Base-by-base conservation (phyloP, 2,113 vertebrate species). In the Gadus chalcogrammus region DNA sequence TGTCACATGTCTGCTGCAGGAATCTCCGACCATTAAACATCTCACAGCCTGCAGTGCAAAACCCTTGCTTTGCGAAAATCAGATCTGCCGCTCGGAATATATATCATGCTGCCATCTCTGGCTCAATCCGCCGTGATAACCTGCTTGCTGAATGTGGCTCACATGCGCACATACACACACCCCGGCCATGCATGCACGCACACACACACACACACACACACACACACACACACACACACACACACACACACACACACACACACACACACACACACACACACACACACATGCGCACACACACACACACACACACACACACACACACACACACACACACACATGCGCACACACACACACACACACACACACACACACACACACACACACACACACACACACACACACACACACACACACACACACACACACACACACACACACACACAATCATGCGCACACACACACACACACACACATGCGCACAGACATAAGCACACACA, bases 31-130 rank as follows among this genome's bases (percentile, higher is more conserved):
- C 67, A 78, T 78, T 73, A 75, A 74, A 69, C 69, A 79, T 60
- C 65, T 71, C 53, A 15, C 62, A 72, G 73, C 64, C 72, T 67
- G 71, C 58, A 76, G 64, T 65, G 55, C 15, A 58, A 65, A 69
- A 81, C 80, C 64, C 52, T 64, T 65, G 75, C 75, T 63, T 72
- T 74, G 48, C 52, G 65, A 53, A 80, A 84, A 85, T 84, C 70
- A 76, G 67, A 82, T 70, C 67, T 84, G 79, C 61, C 68, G 61
- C 42, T 71, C 59, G 78, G 72, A 80, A 80, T 75, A 75, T 81
- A 85, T 80, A 81, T 71, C 64, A 79, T 59, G 58, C 65, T 69
- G 63, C 60, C 4, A 17, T 79, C 75, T 79, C 65, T 76, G 58
- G 73, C 56, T 58, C 52, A 79, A 74, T 20, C 56, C 55, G 83